Percentiles rank a stretch among this genome's conserved stretches.
phyloP scores from a whole-genome alignment of 2,113 vertebrate genomes.

The Poeciliopsis prolifica region DNA sequence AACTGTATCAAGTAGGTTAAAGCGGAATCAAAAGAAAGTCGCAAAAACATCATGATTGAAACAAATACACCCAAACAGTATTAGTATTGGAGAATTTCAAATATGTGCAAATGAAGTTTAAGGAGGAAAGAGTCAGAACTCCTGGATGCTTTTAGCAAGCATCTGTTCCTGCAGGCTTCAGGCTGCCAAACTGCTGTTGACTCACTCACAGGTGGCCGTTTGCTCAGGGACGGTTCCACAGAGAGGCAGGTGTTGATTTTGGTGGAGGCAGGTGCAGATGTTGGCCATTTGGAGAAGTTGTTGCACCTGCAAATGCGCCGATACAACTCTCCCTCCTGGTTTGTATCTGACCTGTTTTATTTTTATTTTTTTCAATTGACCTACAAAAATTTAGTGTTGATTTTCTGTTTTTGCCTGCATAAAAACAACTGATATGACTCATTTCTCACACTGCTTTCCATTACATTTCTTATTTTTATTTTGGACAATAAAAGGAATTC shows the following conservation, averaged over 20 bases:
- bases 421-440: neutral
- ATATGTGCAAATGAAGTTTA: slow-evolving; percentile 1
- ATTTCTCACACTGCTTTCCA: neutral
- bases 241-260: slow-evolving; percentile 58
- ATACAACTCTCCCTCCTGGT: slow-evolving; percentile 19
- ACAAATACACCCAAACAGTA: slow-evolving; percentile 7
- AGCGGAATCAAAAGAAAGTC: neutral
- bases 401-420: neutral
- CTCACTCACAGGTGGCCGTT: slow-evolving; percentile 23
- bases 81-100: neutral
- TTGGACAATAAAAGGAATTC: neutral
- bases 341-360: neutral
- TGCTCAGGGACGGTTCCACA: slow-evolving; percentile 42
- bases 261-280: slow-evolving; percentile 39
- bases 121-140: slow-evolving; percentile 2
- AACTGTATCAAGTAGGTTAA: too few species aligned
- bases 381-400: neutral
- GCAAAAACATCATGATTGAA: neutral
- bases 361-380: neutral
- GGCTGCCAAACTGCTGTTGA: slow-evolving; percentile 37
- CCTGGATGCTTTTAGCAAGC: slow-evolving; percentile 32
- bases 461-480: neutral
- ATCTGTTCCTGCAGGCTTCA: slow-evolving; percentile 43
- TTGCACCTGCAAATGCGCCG: slow-evolving; percentile 32
- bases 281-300: slow-evolving; percentile 20